Evolutionary conservation across 30 jellyfish, hydroid and myxozoan species (phyloP), one percentile per base, ranked within the genome.

Genomic region (Aurelia sp.): DNA sequence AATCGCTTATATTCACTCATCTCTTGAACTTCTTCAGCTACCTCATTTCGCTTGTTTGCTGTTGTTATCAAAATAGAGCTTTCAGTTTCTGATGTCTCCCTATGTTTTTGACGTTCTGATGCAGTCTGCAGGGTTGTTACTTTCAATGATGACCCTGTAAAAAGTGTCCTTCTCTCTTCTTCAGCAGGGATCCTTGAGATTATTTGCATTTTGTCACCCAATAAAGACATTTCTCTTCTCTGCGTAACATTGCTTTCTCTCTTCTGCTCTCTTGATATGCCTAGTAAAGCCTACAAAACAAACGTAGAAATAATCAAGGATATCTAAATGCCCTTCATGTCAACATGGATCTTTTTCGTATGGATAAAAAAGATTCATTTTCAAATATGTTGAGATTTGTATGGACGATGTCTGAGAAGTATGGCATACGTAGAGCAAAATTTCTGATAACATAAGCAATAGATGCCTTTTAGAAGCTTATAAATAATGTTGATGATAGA

Each of bases 91-190:
- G 62, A 30, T 33, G 92, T 35, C 52, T 74, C 82, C 62, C 88
- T 85, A 47, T 76, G 83, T 53, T 63, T 59, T 31, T 31, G 77
- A 27, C 84, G 63, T 20, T 76, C 88, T 22, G 82, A 30, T 22
- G 75, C 41, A 22, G 96, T 71, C 27, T 89, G 88, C 78, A 82
- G 61, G 64, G 97, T 64, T 60, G 90, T 81, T 33, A 91, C 88
- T 69, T 80, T 91, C 30, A 91, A 51, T 35, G 97, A 91, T 33
- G 71, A 76, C 30, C 97, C 97, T 13, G 97, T 91, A 66, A 91
- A 91, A 1, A 63, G 58, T 4, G 97, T 31, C 68, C 53, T 78
- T 35, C 97, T 65, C 55, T 82, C 92, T n/a, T 66, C 77, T 71
- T 89, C 92, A 24, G 87, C 73, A 30, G 63, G 76, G 55, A 76